Base-by-base conservation (phyloP, 2,113 vertebrate genomes). In the Hippocampus guttulatus region DNA sequence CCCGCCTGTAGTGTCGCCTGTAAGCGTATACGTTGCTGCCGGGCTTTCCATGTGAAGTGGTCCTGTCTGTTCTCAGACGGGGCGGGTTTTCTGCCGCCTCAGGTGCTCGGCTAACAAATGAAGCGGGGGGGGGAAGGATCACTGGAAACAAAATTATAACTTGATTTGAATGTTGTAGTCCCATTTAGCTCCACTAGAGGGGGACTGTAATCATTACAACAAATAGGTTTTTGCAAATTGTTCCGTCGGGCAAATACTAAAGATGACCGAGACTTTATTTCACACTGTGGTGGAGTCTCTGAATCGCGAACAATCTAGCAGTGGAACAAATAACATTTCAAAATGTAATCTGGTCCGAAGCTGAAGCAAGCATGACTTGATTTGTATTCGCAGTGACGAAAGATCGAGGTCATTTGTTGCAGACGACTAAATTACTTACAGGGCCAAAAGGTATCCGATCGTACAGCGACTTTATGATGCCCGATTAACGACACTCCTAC, bases 11-110 rank as follows among this genome's bases (percentile, higher is more conserved):
- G 63, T 21, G 12, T 14, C 15, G 40, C 5, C 40, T 65, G 69
- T 75, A 33, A 62, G 55, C 67, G 33, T 51, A 51, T 41, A 66
- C 63, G 27, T 33, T 52, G 69, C 75, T 45, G 47, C 64, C 40
- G 75, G 84, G 64, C 83, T 77, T 85, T 67, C 33, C 72, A 71
- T 27, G 27, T 61, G 58, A 67, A 71, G 70, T 81, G 79, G 33
- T 23, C 77, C 52, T 74, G 41, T 57, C 52, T 63, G 10, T 60
- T 67, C 68, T 71, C 75, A 64, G 69, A 64, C 25, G 63, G 76
- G 74, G 69, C 49, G 43, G 71, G 78, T 79, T 81, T 57, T 75
- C 65, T 67, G 41, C 33, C 20, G 77, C 82, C 81, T 74, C 23
- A 67, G 78, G 84, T 75, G 64, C 51, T 76, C 52, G 21, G 66